Conservation (phyloP, 2,888 invertebrate species). For the Auanema freiburgensis region DNA sequence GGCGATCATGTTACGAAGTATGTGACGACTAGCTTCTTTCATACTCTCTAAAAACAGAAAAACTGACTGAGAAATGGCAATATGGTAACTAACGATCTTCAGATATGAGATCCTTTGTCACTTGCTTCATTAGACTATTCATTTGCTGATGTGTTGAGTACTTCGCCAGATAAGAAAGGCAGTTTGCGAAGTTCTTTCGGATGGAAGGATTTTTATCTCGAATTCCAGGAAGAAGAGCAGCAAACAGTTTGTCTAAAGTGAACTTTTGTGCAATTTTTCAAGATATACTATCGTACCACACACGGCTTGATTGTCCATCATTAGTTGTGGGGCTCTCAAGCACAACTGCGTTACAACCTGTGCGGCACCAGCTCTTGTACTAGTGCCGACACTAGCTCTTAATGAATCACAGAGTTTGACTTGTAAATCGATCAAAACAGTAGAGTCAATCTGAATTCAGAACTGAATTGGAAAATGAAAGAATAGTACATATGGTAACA, state of each 20-base stretch:
- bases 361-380: conserved; percentile 40
- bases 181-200: conserved; percentile 46
- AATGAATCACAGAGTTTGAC: conserved; percentile 35
- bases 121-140: conserved; percentile 29
- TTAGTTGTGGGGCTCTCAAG: conserved; percentile 43
- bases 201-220: conserved; percentile 48
- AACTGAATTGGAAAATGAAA: not conserved
- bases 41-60: conserved; percentile 36
- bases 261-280: too few species aligned
- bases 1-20: conserved; percentile 36
- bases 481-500: conserved; percentile 32
- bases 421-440: conserved; percentile 27
- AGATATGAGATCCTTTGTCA: conserved; percentile 28
- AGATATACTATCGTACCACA: conserved; percentile 23
- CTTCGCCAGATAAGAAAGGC: conserved; percentile 44
- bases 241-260: conserved; percentile 34
- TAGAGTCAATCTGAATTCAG: conserved; percentile 27
- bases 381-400: conserved; percentile 39
- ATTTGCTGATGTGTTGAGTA: conserved; percentile 35
- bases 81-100: conserved; percentile 25
- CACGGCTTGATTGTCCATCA: conserved; percentile 28
- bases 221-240: conserved; percentile 36
- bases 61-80: not conserved
- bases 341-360: conserved; percentile 41
- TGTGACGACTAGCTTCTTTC: conserved; percentile 37